These are phyloP conservation scores for Mesorhabditis spiculigera DNA, from an alignment of 2,888 invertebrate species.

Conservation along the genomic window DNA sequence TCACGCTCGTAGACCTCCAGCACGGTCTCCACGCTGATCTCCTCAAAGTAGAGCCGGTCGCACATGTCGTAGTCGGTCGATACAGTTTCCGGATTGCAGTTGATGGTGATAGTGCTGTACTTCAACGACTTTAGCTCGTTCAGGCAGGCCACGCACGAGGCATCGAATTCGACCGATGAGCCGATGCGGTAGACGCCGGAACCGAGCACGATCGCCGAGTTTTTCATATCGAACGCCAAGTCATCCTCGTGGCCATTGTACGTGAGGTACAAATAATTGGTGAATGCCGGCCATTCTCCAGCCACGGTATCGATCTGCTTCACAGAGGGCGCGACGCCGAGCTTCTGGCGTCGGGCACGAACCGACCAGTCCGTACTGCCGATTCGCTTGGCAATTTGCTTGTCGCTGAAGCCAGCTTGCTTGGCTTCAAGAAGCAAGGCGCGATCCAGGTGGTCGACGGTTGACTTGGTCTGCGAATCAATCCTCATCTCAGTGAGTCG, in stretches of 20 bases:
- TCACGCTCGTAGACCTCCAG: slow-evolving; percentile 77
- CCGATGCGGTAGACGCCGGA: slow-evolving; percentile 95
- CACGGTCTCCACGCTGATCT: slow-evolving; percentile 72
- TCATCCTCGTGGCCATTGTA: slow-evolving; percentile 84
- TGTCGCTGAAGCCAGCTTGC: slow-evolving; percentile 91
- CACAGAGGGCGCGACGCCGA: slow-evolving; percentile 75
- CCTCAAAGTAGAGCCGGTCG: slow-evolving; percentile 95
- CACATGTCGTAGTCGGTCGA: slow-evolving; percentile 99
- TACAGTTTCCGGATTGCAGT: slow-evolving; percentile 98
- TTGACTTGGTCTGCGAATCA: not conserved
- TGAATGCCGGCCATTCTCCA: slow-evolving; percentile 97
- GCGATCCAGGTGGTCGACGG: slow-evolving; percentile 8
- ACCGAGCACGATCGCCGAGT: slow-evolving; percentile 61
- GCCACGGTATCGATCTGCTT: slow-evolving; percentile 99
- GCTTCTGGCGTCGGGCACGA: slow-evolving; percentile 52
- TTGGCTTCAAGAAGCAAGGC: slow-evolving; percentile 76
- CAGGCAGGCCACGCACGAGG: slow-evolving; percentile 95
- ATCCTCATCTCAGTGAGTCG: slow-evolving; percentile 25
- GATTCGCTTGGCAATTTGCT: slow-evolving; percentile 72
- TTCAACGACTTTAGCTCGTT: slow-evolving; percentile 76
- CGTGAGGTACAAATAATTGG: slow-evolving; percentile 96
- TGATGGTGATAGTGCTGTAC: slow-evolving; percentile 90
- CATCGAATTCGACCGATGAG: slow-evolving; percentile 95
- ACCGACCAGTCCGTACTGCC: slow-evolving; percentile 60
- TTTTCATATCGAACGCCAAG: slow-evolving; percentile 61